A percentile compares a stretch with the other conserved stretches of the same genome.
Evolutionary conservation across 37 sponge, comb jelly and placozoan species (phyloP).

Genomic region (Beroe ovata): DNA sequence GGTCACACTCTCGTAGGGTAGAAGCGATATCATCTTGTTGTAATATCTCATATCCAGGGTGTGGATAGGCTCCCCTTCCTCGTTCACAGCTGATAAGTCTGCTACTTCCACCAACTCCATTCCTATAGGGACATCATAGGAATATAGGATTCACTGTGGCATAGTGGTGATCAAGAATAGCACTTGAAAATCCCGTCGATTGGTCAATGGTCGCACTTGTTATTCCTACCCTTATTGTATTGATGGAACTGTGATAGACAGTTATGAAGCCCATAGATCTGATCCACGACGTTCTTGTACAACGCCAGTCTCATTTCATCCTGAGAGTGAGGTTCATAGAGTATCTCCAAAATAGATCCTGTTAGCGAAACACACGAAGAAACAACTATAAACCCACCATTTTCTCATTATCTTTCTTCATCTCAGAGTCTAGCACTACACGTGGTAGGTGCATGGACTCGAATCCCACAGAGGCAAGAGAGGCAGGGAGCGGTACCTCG

Average conservation of each 20-base stretch:
- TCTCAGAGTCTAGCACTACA: background rate
- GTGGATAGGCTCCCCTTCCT: constrained; percentile 31
- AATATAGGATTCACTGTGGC: no score
- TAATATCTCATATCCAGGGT: constrained; percentile 73
- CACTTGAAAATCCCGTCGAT: no score
- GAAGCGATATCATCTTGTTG: constrained; percentile 69
- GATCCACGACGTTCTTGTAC: background rate
- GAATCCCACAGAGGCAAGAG: constrained; percentile 26
- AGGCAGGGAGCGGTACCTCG: constrained; percentile 35
- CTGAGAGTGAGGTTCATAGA: no score
- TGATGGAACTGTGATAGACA: constrained; percentile 6
- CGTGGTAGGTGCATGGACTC: constrained; percentile 16
- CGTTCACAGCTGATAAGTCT: constrained; percentile 5
- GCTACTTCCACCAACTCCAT: constrained; percentile 48
- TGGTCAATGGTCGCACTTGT: no score
- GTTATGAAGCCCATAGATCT: constrained; percentile 11
- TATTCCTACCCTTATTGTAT: constrained; percentile 33
- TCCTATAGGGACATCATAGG: no score
- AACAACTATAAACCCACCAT: constrained; percentile 8
- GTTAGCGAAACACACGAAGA: no score
- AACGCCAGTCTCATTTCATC: constrained; percentile 2
- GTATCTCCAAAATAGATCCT: no score
- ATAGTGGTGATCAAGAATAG: no score
- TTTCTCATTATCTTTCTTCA: constrained; percentile 53
- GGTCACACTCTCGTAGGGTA: constrained; percentile 75